These are phyloP conservation scores for roundworm (Caenorhabditis elegans) DNA, from an alignment of 1,140 invertebrate genomes.

Conservation along the genomic window WBcel235 BX284605.5:20836501-20837000, in stretches of 20 bases:
- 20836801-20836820: neutral
- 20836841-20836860: slow-evolving; percentile 52
- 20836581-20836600: slow-evolving; percentile 5
- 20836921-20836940: neutral
- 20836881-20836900: neutral
- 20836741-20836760: neutral
- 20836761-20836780: neutral
- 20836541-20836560: neutral
- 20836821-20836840: slow-evolving; percentile 48
- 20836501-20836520: neutral
- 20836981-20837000: slow-evolving; percentile 3
- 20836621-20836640: neutral
- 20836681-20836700: no score
- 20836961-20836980: neutral
- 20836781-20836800: neutral
- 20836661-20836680: no score
- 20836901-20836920: neutral
- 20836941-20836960: neutral
- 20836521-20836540: neutral
- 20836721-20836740: no score
- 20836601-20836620: neutral
- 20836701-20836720: no score
- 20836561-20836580: neutral
- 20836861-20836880: slow-evolving; percentile 26
- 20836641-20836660: no score